phyloP scores from a whole-genome alignment of 37 sponge, comb jelly and placozoan genomes.

The Agelas oroides region DNA sequence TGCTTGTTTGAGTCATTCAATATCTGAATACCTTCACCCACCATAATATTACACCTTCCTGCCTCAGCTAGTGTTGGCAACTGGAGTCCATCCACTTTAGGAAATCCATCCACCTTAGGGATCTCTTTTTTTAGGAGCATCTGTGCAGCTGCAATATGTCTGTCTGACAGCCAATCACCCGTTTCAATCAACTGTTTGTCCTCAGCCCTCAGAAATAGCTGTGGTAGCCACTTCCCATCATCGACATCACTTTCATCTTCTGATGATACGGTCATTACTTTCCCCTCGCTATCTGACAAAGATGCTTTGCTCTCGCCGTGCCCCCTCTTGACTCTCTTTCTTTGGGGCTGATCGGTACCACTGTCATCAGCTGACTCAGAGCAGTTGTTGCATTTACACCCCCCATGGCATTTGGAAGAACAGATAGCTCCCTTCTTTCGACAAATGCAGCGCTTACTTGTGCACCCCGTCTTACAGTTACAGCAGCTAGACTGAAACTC shows the following conservation, averaged over 20 bases:
- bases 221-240: too few relatives aligned
- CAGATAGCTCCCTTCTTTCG: slow-evolving; percentile 9
- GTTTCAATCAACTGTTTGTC: neutral
- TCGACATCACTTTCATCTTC: too few relatives aligned
- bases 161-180: too few relatives aligned
- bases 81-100: neutral
- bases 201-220: neutral
- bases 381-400: slow-evolving; percentile 22
- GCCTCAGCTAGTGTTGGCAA: neutral
- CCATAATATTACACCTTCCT: too few relatives aligned
- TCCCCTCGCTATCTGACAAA: too few relatives aligned
- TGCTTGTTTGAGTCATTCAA: neutral
- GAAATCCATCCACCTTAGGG: neutral
- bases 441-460: slow-evolving; percentile 9
- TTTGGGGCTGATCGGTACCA: too few relatives aligned
- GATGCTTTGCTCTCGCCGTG: too few relatives aligned
- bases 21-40: slow-evolving; percentile 1
- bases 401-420: slow-evolving; percentile 32
- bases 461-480: slow-evolving; percentile 25
- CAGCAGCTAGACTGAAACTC: slow-evolving; percentile 19
- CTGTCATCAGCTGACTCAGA: too few relatives aligned
- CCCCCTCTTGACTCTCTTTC: too few relatives aligned
- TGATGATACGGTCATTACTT: too few relatives aligned
- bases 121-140: slow-evolving; percentile 3
- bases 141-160: neutral